These are phyloP conservation scores for Pinna nobilis DNA, from an alignment of 1,140 invertebrate genomes.

Conservation along the genomic window DNA sequence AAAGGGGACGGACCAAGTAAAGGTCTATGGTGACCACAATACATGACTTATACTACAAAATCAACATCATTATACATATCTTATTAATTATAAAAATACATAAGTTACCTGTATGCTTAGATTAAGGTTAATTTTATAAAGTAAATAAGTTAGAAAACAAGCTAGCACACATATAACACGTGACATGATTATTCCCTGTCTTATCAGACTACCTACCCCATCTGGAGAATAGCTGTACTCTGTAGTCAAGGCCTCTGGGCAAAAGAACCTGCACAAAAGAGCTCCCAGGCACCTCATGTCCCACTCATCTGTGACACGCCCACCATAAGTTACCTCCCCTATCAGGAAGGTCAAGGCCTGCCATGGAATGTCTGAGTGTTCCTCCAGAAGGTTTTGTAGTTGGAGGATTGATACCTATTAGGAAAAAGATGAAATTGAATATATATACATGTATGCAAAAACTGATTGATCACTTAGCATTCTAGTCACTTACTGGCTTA, in stretches of 20 bases:
- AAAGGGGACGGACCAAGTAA: too few species aligned
- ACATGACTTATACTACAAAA: neutral
- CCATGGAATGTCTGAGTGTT: constrained; percentile 83
- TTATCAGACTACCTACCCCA: constrained; percentile 55
- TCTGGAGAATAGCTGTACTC: constrained; percentile 69
- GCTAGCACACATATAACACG: neutral
- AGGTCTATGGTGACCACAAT: neutral
- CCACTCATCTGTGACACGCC: constrained; percentile 79
- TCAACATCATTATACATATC: neutral
- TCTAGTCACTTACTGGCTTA: neutral
- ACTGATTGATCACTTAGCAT: too few species aligned
- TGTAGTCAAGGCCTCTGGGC: constrained; percentile 57
- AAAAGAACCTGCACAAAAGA: constrained; percentile 79
- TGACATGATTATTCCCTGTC: neutral
- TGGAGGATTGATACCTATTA: constrained; percentile 71
- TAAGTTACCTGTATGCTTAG: neutral
- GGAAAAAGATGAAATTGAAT: neutral
- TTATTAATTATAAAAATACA: neutral
- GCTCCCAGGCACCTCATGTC: constrained; percentile 72
- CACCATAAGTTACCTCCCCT: constrained; percentile 88
- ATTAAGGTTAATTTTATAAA: neutral
- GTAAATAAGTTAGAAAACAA: neutral
- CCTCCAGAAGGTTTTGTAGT: constrained; percentile 66
- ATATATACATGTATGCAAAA: too few species aligned
- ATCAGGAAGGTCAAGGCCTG: constrained; percentile 89